These are phyloP conservation scores for Anthopleura xanthogrammica DNA, from an alignment of 92 coral and sea anemone species.

Conservation along the genomic window DNA sequence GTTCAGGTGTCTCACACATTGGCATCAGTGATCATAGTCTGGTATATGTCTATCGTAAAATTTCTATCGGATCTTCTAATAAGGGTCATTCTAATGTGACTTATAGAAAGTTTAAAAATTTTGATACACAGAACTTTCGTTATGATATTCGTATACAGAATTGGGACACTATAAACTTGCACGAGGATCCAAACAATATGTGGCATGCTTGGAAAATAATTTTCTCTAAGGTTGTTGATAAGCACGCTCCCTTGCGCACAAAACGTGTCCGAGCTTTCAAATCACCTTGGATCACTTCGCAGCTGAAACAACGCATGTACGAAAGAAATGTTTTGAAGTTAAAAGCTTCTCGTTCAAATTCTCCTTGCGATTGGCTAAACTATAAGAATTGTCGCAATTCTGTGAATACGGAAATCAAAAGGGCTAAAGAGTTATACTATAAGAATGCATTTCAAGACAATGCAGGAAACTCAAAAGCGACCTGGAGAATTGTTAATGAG, in stretches of 20 bases:
- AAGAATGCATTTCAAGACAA: too few relatives aligned
- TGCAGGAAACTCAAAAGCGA: background rate
- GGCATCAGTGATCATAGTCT: slow-evolving; percentile 70
- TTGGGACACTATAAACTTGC: slow-evolving; percentile 38
- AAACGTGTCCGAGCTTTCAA: too few relatives aligned
- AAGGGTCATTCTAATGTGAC: slow-evolving; percentile 50
- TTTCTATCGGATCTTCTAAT: slow-evolving; percentile 25
- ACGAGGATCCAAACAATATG: too few relatives aligned
- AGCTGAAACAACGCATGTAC: too few relatives aligned
- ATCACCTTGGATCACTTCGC: too few relatives aligned
- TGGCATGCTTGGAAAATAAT: too few relatives aligned
- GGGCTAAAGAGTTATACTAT: slow-evolving; percentile 26
- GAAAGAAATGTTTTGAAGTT: too few relatives aligned
- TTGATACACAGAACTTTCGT: slow-evolving; percentile 12
- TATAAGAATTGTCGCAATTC: slow-evolving; percentile 42
- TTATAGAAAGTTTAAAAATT: slow-evolving; percentile 39
- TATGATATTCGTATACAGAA: slow-evolving; percentile 31
- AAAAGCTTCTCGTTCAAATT: slow-evolving; percentile 30
- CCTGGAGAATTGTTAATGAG: background rate
- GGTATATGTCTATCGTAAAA: slow-evolving; percentile 58
- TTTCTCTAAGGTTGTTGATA: too few relatives aligned
- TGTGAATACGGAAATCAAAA: slow-evolving; percentile 40
- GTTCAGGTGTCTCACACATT: slow-evolving; percentile 46
- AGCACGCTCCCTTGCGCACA: too few relatives aligned
- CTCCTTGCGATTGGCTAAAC: slow-evolving; percentile 25